Evolutionary conservation across 2,797 vertebrate genomes (phyloP).

Genomic region (Sebastiscus albofasciatus): DNA sequence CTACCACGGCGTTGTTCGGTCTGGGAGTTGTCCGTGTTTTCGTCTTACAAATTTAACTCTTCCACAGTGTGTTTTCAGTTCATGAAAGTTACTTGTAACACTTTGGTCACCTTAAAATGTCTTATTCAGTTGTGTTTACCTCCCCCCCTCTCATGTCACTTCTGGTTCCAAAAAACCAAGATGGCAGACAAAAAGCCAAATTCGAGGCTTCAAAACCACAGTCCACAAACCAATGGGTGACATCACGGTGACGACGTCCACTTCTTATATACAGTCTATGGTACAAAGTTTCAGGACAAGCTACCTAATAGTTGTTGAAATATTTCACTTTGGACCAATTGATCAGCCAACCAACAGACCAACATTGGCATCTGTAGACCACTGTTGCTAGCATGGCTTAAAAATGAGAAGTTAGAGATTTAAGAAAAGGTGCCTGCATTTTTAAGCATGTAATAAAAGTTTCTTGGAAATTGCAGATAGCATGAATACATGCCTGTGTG

Average conservation of each 20-base stretch:
- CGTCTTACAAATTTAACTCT: background rate
- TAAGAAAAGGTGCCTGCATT: background rate
- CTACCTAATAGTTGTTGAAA: background rate
- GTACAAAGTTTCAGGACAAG: background rate
- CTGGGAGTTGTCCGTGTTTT: background rate
- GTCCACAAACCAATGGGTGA: background rate
- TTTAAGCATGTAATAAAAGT: background rate
- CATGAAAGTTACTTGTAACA: background rate
- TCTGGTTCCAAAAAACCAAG: background rate
- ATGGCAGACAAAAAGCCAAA: no score
- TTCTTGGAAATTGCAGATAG: background rate
- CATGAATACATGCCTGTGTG: background rate
- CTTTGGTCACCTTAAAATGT: no score
- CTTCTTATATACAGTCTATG: background rate
- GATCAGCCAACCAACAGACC: background rate
- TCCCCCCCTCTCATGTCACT: background rate
- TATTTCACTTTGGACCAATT: background rate
- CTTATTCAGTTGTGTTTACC: background rate
- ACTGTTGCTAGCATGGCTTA: background rate
- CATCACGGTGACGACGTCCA: no score
- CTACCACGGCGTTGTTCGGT: background rate
- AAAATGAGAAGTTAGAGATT: background rate
- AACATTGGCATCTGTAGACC: background rate
- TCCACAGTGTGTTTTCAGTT: background rate
- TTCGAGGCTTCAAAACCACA: no score